Base-by-base conservation (phyloP, 2,888 invertebrate species). In the Tipula helvola region DNA sequence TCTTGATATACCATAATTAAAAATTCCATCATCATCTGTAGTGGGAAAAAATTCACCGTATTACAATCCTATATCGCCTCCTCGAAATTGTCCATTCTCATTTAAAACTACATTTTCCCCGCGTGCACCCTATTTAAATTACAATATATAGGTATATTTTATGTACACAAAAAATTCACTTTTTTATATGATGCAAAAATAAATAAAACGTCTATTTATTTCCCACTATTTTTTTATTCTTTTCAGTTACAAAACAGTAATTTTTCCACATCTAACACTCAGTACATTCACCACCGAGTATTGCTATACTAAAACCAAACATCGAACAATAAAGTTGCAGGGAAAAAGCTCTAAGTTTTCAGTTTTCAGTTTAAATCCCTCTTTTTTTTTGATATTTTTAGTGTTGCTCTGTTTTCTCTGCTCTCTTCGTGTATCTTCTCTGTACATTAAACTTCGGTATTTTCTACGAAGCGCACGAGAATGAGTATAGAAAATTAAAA, bases 301-400 rank as follows among this genome's bases (percentile, higher is more conserved):
- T 71, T 71, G 28, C 71, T 71, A 71, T 71, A 71, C 71, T 71
- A 71, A 71, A 71, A 71, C 71, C 71, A 71, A 71, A 71, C 7
- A 28, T 28, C 71, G 28, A 28, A 28, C 71, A 71, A 71, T 28
- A 71, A 71, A 28, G 28, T 57, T 71, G 71, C 71, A 71, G 71
- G 71, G 71, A 71, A 71, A 71, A 71, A 71, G 71, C 71, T 71
- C 71, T 71, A 71, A 71, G 71, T 71, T 71, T 71, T 71, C 71
- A 28, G 10, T 71, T 71, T 71, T 71, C 28, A 18, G 2, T 71
- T 71, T 71, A 71, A 71, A 28, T 71, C 28, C 71, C 71, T 71
- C 71, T 28, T 71, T 71, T 71, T 71, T 8, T 71, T 71, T 71
- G 7, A 71, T 71, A 71, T 71, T 71, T 71, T 57, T 57, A 16